Percentiles rank a stretch among this genome's conserved stretches.
Evolutionary conservation across 2,888 invertebrate species (phyloP).

Genomic region (Mimachlamys varia): DNA sequence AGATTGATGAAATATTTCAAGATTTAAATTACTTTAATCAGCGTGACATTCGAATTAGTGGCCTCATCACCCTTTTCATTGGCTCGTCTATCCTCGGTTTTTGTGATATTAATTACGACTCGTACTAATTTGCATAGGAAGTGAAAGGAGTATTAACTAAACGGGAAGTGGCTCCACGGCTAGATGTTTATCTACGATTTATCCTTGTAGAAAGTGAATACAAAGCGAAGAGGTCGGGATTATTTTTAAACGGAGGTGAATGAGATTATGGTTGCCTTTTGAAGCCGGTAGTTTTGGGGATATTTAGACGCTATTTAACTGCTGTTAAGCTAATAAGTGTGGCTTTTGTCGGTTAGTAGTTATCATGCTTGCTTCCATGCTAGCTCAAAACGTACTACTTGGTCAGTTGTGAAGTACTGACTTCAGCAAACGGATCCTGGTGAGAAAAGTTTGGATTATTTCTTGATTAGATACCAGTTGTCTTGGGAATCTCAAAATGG

Average conservation of each 20-base stretch:
- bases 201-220: constrained; percentile 33
- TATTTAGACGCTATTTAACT: constrained; percentile 44
- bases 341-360: neutral
- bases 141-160: constrained; percentile 46
- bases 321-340: neutral
- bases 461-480: neutral
- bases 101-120: constrained; percentile 17
- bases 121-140: constrained; percentile 48
- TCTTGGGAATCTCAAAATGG: neutral
- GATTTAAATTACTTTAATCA: constrained; percentile 22
- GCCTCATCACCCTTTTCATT: constrained; percentile 11
- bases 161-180: constrained; percentile 34
- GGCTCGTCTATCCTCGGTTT: neutral
- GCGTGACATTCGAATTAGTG: neutral
- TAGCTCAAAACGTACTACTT: neutral
- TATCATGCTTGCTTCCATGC: neutral
- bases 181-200: constrained; percentile 36
- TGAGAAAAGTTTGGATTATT: neutral
- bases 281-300: constrained; percentile 43
- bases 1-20: constrained; percentile 19
- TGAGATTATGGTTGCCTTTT: constrained; percentile 46
- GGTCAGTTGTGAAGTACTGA: neutral
- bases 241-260: constrained; percentile 44
- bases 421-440: neutral
- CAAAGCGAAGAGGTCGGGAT: constrained; percentile 43